phyloP scores from a whole-genome alignment of 2,797 vertebrate genomes.

The Acanthopagrus latus region DNA sequence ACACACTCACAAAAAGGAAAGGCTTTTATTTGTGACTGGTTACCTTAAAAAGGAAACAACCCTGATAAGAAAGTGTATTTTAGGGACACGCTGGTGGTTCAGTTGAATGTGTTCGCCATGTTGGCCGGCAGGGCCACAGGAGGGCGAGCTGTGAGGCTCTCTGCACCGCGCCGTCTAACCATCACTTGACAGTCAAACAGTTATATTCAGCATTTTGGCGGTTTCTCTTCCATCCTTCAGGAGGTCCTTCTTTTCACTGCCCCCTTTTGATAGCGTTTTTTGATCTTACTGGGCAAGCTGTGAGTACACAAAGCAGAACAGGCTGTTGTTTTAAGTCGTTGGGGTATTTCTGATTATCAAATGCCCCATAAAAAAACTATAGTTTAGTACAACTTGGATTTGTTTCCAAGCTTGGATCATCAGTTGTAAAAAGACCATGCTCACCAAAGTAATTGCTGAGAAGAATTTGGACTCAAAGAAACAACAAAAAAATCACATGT shows the following conservation, averaged over 20 bases:
- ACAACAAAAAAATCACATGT: neutral
- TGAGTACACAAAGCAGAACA: neutral
- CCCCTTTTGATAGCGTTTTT: neutral
- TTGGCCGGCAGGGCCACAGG: constrained; percentile 22
- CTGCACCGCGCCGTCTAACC: neutral
- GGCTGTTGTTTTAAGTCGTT: neutral
- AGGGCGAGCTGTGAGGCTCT: neutral
- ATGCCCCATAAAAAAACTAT: neutral
- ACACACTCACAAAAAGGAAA: constrained; percentile 31
- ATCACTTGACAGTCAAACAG: constrained; percentile 40
- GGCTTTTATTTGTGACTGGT: constrained; percentile 45
- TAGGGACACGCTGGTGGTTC: neutral
- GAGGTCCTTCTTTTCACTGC: neutral
- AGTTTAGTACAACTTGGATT: neutral
- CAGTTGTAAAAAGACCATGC: neutral
- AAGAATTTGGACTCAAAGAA: too few relatives aligned
- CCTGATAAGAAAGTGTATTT: constrained; percentile 66
- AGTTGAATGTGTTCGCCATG: constrained; percentile 8
- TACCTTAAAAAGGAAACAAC: constrained; percentile 36
- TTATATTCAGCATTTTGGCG: neutral
- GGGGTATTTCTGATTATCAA: neutral
- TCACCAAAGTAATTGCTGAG: neutral
- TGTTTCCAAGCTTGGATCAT: neutral
- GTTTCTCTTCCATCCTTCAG: neutral
- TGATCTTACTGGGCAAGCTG: neutral